Conservation (phyloP, 2,888 invertebrate species). For the Penaeus monodon region DNA sequence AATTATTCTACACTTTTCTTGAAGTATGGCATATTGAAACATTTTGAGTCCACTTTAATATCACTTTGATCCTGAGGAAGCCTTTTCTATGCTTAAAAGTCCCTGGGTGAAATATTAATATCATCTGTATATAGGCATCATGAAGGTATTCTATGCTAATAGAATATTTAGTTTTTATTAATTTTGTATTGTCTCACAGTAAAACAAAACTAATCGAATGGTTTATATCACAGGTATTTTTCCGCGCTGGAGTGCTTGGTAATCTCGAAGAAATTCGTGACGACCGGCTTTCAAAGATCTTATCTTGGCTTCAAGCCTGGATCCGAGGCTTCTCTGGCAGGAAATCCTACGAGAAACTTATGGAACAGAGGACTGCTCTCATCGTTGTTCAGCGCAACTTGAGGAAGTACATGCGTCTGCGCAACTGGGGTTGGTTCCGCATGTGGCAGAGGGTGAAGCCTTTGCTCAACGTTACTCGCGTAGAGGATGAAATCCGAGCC, state of each 20-base stretch:
- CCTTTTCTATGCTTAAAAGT: too few relatives aligned
- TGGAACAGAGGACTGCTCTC: constrained; percentile 96
- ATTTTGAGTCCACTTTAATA: too few relatives aligned
- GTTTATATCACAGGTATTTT: constrained; percentile 86
- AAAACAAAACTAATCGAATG: not conserved
- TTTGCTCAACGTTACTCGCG: constrained; percentile 96
- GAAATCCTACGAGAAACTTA: constrained; percentile 95
- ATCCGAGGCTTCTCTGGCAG: constrained; percentile 92
- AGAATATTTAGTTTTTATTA: too few relatives aligned
- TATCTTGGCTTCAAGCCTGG: constrained; percentile 97
- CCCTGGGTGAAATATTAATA: too few relatives aligned
- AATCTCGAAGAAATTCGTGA: constrained; percentile 99
- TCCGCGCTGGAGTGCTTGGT: constrained; percentile 99
- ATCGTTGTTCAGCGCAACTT: constrained; percentile 99
- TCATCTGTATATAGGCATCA: too few relatives aligned
- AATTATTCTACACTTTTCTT: too few relatives aligned
- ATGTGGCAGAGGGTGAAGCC: constrained; percentile 99
- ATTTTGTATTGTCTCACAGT: not conserved
- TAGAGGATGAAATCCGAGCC: constrained; percentile 91
- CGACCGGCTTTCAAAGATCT: constrained; percentile 96
- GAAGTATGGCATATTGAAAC: too few relatives aligned
- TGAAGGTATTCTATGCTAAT: too few relatives aligned
- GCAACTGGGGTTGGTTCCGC: constrained; percentile 99
- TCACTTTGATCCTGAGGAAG: too few relatives aligned
- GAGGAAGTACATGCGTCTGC: constrained; percentile 97